Evolutionary conservation across 2,888 invertebrate genomes (phyloP).

Genomic region (Phorcus lineatus): DNA sequence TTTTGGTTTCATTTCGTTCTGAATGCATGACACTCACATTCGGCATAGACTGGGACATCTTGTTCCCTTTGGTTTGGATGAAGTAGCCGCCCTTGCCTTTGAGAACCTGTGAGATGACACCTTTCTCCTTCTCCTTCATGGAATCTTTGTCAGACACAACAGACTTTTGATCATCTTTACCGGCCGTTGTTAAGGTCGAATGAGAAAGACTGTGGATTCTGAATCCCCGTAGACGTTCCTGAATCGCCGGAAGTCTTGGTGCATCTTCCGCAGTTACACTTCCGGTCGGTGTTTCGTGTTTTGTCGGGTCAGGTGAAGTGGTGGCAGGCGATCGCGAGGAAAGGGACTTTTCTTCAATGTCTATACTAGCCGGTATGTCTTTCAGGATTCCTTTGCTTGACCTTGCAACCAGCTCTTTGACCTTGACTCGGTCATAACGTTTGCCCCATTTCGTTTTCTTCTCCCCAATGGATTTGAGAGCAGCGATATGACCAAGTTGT

Average conservation of each 20-base stretch:
- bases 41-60: conserved; percentile 27
- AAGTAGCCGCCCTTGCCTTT: conserved; percentile 17
- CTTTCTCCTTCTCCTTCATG: background rate
- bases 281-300: background rate
- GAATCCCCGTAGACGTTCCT: conserved; percentile 40
- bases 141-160: conserved; percentile 1
- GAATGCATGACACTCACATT: conserved; percentile 12
- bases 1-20: background rate
- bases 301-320: background rate
- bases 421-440: conserved; percentile 26
- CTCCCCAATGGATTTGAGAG: conserved; percentile 49
- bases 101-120: background rate
- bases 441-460: conserved; percentile 59
- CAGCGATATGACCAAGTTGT: conserved; percentile 50
- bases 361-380: background rate
- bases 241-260: conserved; percentile 49
- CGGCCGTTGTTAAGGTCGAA: background rate
- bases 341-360: background rate
- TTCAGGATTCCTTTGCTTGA: background rate
- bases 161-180: conserved; percentile 8
- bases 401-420: background rate
- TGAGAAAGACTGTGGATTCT: conserved; percentile 25
- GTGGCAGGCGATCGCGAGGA: conserved; percentile 2
- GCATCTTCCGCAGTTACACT: conserved; percentile 17
- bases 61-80: conserved; percentile 9